A percentile compares a stretch with the other conserved stretches of the same genome.
phyloP scores from a whole-genome alignment of 64 coral and sea anemone species.

The Cladopsammia gracilis region DNA sequence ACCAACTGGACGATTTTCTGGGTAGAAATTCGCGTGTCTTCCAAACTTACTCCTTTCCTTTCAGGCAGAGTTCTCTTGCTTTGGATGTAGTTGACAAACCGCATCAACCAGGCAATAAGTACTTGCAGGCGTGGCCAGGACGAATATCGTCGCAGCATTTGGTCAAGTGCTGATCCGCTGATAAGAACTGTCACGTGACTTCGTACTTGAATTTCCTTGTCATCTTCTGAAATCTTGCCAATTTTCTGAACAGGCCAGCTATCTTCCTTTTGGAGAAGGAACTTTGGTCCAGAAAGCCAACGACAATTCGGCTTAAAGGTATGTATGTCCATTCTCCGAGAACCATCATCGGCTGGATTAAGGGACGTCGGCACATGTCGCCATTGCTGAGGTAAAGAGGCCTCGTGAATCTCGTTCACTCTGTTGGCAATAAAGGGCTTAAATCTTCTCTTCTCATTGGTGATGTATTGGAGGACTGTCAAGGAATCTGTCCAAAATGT shows the following conservation, averaged over 20 bases:
- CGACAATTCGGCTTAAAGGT: neutral
- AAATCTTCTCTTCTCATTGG: conserved; percentile 44
- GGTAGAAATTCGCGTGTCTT: neutral
- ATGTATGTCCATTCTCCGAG: neutral
- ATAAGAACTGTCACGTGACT: too few species aligned
- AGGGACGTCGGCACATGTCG: neutral
- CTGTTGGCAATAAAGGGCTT: conserved; percentile 60
- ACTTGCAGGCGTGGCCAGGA: neutral
- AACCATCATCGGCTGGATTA: conserved; percentile 50
- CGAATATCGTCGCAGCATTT: too few species aligned
- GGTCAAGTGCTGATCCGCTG: too few species aligned
- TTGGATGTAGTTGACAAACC: neutral
- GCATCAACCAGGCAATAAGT: neutral
- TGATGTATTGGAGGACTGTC: conserved; percentile 29
- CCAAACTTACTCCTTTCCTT: neutral
- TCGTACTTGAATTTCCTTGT: too few species aligned
- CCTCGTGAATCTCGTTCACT: conserved; percentile 22
- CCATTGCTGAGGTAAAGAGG: conserved; percentile 45
- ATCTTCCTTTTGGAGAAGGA: conserved; percentile 15
- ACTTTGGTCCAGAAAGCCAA: conserved; percentile 42
- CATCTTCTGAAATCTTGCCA: conserved; percentile 22
- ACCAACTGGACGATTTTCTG: conserved; percentile 12
- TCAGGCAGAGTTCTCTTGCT: neutral
- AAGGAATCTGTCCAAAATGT: conserved; percentile 54
- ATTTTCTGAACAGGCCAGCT: conserved; percentile 21